Base-by-base conservation (phyloP, 2,113 vertebrate species). In the Erythrocercus mccallii region DNA sequence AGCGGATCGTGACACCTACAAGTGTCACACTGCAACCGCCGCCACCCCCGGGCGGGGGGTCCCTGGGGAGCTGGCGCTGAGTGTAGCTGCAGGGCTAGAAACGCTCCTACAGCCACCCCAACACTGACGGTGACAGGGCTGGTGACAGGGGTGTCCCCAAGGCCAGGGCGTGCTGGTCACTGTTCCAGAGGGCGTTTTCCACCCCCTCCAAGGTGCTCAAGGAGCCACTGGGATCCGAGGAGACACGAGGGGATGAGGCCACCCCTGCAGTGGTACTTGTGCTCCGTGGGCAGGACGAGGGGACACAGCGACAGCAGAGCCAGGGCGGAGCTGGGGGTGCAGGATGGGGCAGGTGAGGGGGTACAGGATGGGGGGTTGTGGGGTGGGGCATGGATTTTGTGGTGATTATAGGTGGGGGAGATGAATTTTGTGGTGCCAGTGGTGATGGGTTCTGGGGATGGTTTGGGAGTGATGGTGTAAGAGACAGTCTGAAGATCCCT, bases 151-250 rank as follows among this genome's bases (percentile, higher is more conserved):
- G 9, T 25, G 69, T 54, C 69, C 37, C 50, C 30, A 54, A 20
- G 30, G 16, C 4, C 37, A 42, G 30, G 2, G 9, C 8, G 12
- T 2, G 3, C 9, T 6, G 5, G 38, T 42, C 16, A 4, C 50
- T 42, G 38, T n/a, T 25, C 30, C 22, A 33, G 22, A 42, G 13
- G n/a, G 37, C 6, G 5, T 25, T 72, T 40, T 54, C 38, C 0
- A 1, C 22, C 38, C 38, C 9, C 38, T 42, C 50, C 50, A 72
- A 54, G 38, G 30, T 0, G 3, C 16, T 23, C 38, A 54, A 54
- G 50, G 16, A 24, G 22, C 56, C 9, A 5, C 4, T n/a, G 40
- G 40, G 40, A 42, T 13, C 11, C 14, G 40, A 42, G 13, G 56
- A 14, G 33, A 57, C 33, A 5, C 2, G 28, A 53, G 16, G 22